Base-by-base conservation (phyloP, 2,113 vertebrate species). In the Thermophis baileyi region DNA sequence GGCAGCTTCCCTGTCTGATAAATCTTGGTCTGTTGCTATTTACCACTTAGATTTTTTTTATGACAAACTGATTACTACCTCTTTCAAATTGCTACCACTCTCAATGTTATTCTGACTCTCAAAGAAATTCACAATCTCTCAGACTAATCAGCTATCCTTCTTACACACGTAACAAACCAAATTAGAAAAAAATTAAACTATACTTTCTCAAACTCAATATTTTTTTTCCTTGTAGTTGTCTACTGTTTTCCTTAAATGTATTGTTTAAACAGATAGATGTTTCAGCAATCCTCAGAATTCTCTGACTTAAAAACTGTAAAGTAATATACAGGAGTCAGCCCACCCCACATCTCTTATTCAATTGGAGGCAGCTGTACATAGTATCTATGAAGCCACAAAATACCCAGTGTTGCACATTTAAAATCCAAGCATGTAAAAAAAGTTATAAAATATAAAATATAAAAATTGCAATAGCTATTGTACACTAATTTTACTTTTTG, bases 391-490 rank as follows among this genome's bases (percentile, higher is more conserved):
- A 98, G 97, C 97, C 98, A 98, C 98, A 94, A 96, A 96, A 98
- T 99, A 98, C 98, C 98, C 98, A 98, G 97, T 98, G 98, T 97
- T 97, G 97, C 97, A 97, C 97, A 98, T 98, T 97, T 96, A 97
- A 97, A 98, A 97, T 98, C 98, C 98, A 98, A 98, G 97, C 98
- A 98, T 98, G 98, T 98, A 98, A 98, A 98, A 98, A 98, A 98
- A 97, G 97, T 98, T 97, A 98, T 98, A 97, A 98, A 98, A 98
- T 97, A 98, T 98, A 97, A 98, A 98, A 98, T 96, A 96, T 98
- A 98, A 97, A 99, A 99, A 99, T 98, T 99, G 98, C 98, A 99
- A 98, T 98, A 99, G 98, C 98, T 98, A 98, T 98, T 98, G 97
- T 98, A 98, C 97, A 95, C 97, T 97, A 98, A 97, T 97, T 97